Base-by-base conservation (phyloP, 2,113 vertebrate species). In the Sisor rabdophorus region DNA sequence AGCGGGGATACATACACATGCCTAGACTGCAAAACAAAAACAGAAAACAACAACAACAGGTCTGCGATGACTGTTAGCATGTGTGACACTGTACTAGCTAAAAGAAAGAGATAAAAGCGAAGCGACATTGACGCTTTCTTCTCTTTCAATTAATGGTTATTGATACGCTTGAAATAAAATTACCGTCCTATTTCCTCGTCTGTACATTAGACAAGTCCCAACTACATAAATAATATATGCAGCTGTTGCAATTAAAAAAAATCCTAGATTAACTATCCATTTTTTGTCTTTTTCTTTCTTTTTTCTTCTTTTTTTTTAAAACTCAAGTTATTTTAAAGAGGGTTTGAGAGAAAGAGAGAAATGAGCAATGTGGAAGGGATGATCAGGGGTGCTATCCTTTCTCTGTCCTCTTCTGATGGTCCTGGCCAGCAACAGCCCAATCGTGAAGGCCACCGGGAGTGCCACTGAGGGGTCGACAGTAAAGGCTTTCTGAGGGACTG, bases 121-220 rank as follows among this genome's bases (percentile, higher is more conserved):
- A 84, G 11, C 22, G n/a, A 74, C 79, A 48, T 82, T 61, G 81
- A 79, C 69, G 50, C 87, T 44, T 88, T 92, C 91, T 92, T 94
- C 92, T 94, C 92, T 91, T 88, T 91, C 89, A 92, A 89, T 92
- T 61, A 91, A 91, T 83, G 86, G 91, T 89, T 89, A 89, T 86
- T 59, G 75, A 88, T 90, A 88, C 87, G 89, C 74, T 85, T 82
- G 68, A 84, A 84, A 87, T 64, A 86, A 88, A 88, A 89, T 89
- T 87, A 87, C 83, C 89, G 90, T 91, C 86, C 85, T 91, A 89
- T 89, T 89, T 87, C 86, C 87, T 75, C 55, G 89, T 86, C 87
- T 87, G 85, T 86, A 89, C 86, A 85, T 77, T 83, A 87, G 89
- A 81, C 82, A 89, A 87, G 89, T 88, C 90, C 81, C 84, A 87